These are phyloP conservation scores for Zelleria hepariella DNA, from an alignment of 2,888 invertebrate species.

Conservation along the genomic window DNA sequence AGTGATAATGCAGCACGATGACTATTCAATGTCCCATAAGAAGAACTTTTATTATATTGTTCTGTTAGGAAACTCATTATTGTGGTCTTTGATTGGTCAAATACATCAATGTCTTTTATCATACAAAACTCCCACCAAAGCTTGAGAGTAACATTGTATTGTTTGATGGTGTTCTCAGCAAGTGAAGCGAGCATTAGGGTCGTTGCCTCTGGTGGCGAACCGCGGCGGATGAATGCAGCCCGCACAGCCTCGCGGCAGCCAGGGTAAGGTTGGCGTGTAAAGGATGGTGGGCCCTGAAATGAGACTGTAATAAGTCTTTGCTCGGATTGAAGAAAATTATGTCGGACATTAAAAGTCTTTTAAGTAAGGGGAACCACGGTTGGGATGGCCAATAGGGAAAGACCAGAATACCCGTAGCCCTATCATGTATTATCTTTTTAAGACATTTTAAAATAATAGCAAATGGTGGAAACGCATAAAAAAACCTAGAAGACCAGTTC, in stretches of 20 bases:
- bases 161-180: constrained; percentile 9
- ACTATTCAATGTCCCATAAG: constrained; percentile 6
- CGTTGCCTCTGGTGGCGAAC: constrained; percentile 12
- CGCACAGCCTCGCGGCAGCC: constrained; percentile 11
- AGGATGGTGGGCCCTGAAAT: constrained; percentile 9
- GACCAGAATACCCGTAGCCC: constrained; percentile 23
- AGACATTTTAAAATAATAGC: constrained; percentile 15
- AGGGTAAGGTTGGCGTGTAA: constrained; percentile 10
- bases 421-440: constrained; percentile 23
- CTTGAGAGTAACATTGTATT: constrained; percentile 11
- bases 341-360: constrained; percentile 5
- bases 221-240: constrained; percentile 4
- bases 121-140: constrained; percentile 10
- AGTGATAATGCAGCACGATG: constrained; percentile 3
- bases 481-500: constrained; percentile 8
- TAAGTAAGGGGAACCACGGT: constrained; percentile 25
- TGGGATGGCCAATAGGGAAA: constrained; percentile 23
- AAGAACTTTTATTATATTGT: background rate
- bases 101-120: background rate
- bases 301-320: constrained; percentile 7
- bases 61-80: background rate
- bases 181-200: constrained; percentile 7
- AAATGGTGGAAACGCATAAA: constrained; percentile 18
- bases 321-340: constrained; percentile 9
- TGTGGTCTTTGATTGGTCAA: background rate